Percentiles rank a stretch among this genome's conserved stretches.
These are phyloP conservation scores for Halotydeus destructor DNA, from an alignment of 1,140 invertebrate species.

Conservation along the genomic window DNA sequence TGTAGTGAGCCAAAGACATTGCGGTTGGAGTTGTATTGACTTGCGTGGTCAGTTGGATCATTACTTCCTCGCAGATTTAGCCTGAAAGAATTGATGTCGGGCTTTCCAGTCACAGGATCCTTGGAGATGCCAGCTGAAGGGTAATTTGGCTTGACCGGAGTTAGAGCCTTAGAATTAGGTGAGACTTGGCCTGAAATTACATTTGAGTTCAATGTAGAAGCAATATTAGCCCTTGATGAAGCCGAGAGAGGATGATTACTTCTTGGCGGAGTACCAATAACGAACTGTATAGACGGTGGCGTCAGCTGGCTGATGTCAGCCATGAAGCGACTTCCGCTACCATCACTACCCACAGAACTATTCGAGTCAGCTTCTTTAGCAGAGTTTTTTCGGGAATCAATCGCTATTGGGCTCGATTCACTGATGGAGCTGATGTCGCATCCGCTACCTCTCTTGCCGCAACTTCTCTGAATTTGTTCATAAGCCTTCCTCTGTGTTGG, in stretches of 20 bases:
- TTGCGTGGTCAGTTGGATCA: no score
- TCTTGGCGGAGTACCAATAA: conserved; percentile 10
- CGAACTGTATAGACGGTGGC: conserved; percentile 12
- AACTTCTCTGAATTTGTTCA: conserved; percentile 16
- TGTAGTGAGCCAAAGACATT: neutral
- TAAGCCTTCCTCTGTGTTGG: conserved; percentile 17
- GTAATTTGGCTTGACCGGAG: neutral
- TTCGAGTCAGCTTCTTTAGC: neutral
- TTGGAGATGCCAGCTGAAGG: neutral
- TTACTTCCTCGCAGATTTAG: no score
- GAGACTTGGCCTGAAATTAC: neutral
- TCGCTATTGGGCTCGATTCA: no score
- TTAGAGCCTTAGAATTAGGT: neutral
- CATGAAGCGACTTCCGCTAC: conserved; percentile 3
- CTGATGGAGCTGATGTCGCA: no score
- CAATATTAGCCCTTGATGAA: conserved; percentile 4
- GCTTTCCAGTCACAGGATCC: no score
- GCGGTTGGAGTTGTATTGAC: neutral
- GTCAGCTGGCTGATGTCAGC: conserved; percentile 14
- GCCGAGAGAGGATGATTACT: neutral
- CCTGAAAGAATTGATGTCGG: no score
- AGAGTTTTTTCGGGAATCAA: no score
- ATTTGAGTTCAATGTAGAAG: conserved; percentile 3
- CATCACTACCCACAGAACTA: conserved; percentile 9
- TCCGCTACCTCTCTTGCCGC: conserved; percentile 3